Evolutionary conservation across 1,140 invertebrate genomes (phyloP), one percentile per base, ranked within the genome.

Genomic region (Bombus superbus): DNA sequence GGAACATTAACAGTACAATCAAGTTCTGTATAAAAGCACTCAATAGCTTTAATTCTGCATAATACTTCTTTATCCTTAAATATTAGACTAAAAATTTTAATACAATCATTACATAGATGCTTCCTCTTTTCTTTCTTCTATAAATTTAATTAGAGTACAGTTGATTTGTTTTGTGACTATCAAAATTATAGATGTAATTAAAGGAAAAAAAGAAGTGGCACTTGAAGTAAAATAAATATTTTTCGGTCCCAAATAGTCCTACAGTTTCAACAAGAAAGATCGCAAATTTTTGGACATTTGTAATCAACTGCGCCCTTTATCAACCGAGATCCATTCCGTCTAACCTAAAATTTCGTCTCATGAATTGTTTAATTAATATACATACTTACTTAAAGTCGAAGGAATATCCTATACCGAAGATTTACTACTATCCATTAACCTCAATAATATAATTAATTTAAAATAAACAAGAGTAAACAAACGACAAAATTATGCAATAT

Each of bases 341-440:
- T 92, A 92, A 92, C 91, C 91, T 92, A 92, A 66, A 92, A 92
- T 86, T 81, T 89, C 38, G 79, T 66, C 77, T 81, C n/a, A 22
- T 86, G n/a, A 89, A 87, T 86, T 47, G 38, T 59, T 35, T 68
- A 40, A 73, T 86, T 44, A 22, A 69, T 76, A 53, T 18, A 81
- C 9, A 68, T 86, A 88, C 87, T 86, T 72, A 89, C 87, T 82
- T 79, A 40, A 79, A 72, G 42, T 75, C 32, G 35, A 78, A 13
- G 42, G 11, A 66, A 32, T 85, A 68, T 75, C 62, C 40, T 85
- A 75, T 81, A 81, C 59, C 84, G 32, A 35, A 3, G 79, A 81
- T 66, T 85, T 81, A 44, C 44, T 74, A 53, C 57, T 68, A 42
- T 42, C 18, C 28, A 72, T 15, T 13, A 59, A 38, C 40, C 25